These are phyloP conservation scores for Blera fallax DNA, from an alignment of 2,888 invertebrate genomes.

Conservation along the genomic window DNA sequence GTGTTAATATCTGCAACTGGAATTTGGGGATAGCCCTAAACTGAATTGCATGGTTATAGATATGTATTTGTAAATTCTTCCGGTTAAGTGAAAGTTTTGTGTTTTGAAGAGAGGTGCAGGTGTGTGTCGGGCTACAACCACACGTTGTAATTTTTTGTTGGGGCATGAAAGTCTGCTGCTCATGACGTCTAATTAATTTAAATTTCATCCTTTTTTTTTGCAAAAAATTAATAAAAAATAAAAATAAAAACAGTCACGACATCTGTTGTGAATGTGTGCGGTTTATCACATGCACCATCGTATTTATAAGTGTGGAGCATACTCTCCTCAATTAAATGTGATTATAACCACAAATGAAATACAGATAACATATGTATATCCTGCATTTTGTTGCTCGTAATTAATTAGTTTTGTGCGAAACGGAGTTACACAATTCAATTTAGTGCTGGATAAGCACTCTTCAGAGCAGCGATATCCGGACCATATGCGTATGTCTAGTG, in stretches of 20 bases:
- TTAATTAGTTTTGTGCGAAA: constrained; percentile 52
- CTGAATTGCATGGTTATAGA: constrained; percentile 13
- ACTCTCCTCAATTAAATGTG: constrained; percentile 59
- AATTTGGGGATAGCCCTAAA: background rate
- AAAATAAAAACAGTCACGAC: background rate
- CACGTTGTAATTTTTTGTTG: background rate
- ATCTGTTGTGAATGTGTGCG: background rate
- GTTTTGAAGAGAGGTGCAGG: constrained; percentile 19
- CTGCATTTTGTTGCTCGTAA: constrained; percentile 47
- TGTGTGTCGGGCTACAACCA: constrained; percentile 11
- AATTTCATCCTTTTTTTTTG: constrained; percentile 6
- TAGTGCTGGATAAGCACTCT: constrained; percentile 65
- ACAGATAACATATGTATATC: constrained; percentile 20
- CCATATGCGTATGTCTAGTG: constrained; percentile 30
- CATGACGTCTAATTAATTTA: constrained; percentile 61
- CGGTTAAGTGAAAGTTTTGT: constrained; percentile 61
- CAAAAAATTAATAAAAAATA: background rate
- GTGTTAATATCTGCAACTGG: constrained; percentile 11
- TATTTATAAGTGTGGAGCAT: background rate
- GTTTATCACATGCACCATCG: constrained; percentile 36
- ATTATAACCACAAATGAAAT: constrained; percentile 63
- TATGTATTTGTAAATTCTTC: background rate
- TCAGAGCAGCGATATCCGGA: constrained; percentile 14
- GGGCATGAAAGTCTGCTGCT: constrained; percentile 27
- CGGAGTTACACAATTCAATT: constrained; percentile 56